These are phyloP conservation scores for Aphaenogaster floridana DNA, from an alignment of 1,140 invertebrate species.

Conservation along the genomic window DNA sequence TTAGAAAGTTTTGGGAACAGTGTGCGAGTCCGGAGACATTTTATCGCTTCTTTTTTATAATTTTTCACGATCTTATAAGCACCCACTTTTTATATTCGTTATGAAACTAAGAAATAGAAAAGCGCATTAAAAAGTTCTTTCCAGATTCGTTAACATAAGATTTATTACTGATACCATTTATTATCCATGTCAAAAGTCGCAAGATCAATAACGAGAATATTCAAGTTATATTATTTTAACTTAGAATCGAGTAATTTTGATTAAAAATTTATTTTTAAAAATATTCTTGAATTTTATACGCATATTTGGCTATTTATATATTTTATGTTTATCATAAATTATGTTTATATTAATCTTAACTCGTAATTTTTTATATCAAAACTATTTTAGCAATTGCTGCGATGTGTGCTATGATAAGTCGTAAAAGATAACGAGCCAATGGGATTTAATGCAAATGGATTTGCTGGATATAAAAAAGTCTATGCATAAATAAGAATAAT, in stretches of 20 bases:
- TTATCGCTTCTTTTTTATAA: conserved; percentile 14
- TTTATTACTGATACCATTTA: conserved; percentile 17
- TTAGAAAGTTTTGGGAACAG: conserved; percentile 10
- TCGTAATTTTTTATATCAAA: background rate
- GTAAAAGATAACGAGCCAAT: background rate
- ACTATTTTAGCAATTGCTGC: background rate
- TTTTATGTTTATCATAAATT: background rate
- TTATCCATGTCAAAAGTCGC: background rate
- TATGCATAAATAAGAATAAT: background rate
- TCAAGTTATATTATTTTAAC: background rate
- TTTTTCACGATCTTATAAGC: conserved; percentile 1
- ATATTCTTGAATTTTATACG: background rate
- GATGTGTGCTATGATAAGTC: no score
- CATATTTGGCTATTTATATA: background rate
- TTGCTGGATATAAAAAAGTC: background rate
- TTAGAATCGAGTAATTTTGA: background rate
- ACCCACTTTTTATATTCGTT: conserved; percentile 1
- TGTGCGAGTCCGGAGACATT: background rate
- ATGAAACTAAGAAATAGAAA: background rate
- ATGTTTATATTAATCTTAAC: background rate
- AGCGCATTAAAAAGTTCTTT: background rate
- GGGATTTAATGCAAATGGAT: background rate
- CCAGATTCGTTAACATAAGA: conserved; percentile 5
- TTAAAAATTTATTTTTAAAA: background rate
- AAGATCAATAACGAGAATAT: conserved; percentile 13